Evolutionary conservation across 1,140 invertebrate species (phyloP).

Genomic region (Diploscapter pachys): DNA sequence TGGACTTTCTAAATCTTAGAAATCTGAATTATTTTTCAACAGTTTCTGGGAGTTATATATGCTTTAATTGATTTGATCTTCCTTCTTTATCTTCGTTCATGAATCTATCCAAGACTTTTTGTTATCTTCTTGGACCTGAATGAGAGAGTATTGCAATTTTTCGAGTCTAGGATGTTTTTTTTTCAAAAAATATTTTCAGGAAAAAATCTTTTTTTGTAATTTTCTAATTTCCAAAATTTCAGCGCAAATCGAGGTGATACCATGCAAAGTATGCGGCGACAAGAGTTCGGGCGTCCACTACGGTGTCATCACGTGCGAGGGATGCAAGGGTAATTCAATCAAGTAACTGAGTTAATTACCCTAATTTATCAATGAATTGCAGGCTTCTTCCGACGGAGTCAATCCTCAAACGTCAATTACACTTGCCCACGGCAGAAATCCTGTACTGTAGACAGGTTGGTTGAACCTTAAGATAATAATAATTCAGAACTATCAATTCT

Average conservation of each 20-base stretch:
- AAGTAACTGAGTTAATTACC: neutral
- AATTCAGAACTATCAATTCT: too few relatives aligned
- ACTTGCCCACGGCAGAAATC: conserved; percentile 96
- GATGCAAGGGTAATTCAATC: conserved; percentile 72
- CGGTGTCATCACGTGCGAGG: conserved; percentile 98
- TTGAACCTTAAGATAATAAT: too few relatives aligned
- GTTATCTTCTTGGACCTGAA: too few relatives aligned
- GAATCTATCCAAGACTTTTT: too few relatives aligned
- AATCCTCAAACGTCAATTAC: conserved; percentile 87
- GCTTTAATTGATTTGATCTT: too few relatives aligned
- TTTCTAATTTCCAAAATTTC: conserved; percentile 63
- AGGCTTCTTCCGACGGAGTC: conserved; percentile 95
- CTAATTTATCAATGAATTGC: conserved; percentile 16
- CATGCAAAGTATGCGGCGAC: conserved; percentile 98
- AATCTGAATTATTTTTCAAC: too few relatives aligned
- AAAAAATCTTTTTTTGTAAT: neutral
- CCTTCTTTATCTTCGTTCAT: too few relatives aligned
- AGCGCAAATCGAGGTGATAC: conserved; percentile 99
- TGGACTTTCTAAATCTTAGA: too few relatives aligned
- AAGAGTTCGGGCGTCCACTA: conserved; percentile 97
- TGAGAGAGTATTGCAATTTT: too few relatives aligned
- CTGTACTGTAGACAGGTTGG: conserved; percentile 84
- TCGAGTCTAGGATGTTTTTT: too few relatives aligned
- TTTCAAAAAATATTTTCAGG: neutral
- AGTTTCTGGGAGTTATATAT: too few relatives aligned